Evolutionary conservation across 1,140 invertebrate species (phyloP).

Genomic region (Panagrolaimus sp.): DNA sequence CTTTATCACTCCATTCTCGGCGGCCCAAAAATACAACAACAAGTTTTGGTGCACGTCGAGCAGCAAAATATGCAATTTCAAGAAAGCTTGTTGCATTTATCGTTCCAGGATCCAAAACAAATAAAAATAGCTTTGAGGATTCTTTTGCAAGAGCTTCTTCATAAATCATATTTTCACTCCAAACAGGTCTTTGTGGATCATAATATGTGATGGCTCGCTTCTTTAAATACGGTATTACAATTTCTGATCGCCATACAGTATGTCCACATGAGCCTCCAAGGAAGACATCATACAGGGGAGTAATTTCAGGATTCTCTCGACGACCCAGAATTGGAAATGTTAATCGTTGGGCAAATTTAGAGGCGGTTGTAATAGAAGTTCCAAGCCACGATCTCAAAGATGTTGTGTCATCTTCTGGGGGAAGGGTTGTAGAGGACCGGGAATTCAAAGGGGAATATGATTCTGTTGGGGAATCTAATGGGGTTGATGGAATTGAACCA

Average conservation of each 20-base stretch:
- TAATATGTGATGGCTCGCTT: conserved; percentile 56
- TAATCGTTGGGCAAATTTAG: not conserved
- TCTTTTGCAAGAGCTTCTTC: conserved; percentile 54
- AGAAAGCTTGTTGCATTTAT: conserved; percentile 59
- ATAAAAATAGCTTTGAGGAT: conserved; percentile 55
- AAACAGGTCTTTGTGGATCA: conserved; percentile 54
- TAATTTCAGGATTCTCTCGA: conserved; percentile 2
- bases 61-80: conserved; percentile 58
- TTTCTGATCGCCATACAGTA: conserved; percentile 45
- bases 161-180: conserved; percentile 58
- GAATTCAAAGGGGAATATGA: not conserved
- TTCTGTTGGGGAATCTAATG: not conserved
- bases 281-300: conserved; percentile 56
- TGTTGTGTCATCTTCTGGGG: conserved; percentile 1
- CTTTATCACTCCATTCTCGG: conserved; percentile 56
- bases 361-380: not conserved
- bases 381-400: conserved; percentile 3
- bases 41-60: conserved; percentile 55
- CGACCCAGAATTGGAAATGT: conserved; percentile 12
- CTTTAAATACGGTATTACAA: conserved; percentile 58
- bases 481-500: not conserved
- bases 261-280: conserved; percentile 58
- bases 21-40: conserved; percentile 55
- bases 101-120: conserved; percentile 58
- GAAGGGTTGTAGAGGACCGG: not conserved